A percentile compares a stretch with the other conserved stretches of the same genome.
These are phyloP conservation scores for Azorinus chamasolen DNA, from an alignment of 2,888 invertebrate species.

Conservation along the genomic window DNA sequence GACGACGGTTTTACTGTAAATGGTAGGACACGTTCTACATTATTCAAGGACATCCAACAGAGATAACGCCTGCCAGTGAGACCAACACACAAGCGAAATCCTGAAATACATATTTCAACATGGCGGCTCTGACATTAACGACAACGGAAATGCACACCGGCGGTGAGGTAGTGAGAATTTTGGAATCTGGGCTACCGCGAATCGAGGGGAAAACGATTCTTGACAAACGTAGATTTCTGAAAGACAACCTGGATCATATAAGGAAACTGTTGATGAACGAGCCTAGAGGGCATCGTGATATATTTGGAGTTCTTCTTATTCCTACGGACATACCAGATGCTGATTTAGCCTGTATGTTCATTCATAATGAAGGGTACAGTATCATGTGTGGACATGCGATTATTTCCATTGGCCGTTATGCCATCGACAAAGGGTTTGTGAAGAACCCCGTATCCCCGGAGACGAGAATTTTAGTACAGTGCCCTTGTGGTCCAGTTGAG, in stretches of 20 bases:
- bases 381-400: constrained; percentile 86
- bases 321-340: constrained; percentile 78
- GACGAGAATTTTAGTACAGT: constrained; percentile 83
- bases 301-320: constrained; percentile 86
- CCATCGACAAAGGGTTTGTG: constrained; percentile 77
- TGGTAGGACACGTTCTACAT: too few species aligned
- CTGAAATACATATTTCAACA: too few species aligned
- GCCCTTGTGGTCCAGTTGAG: constrained; percentile 85
- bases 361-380: constrained; percentile 86
- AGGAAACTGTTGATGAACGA: constrained; percentile 85
- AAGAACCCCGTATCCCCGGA: constrained; percentile 72
- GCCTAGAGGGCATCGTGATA: constrained; percentile 86
- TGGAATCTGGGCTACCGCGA: constrained; percentile 82
- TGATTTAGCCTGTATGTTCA: constrained; percentile 84
- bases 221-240: constrained; percentile 80
- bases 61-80: too few species aligned
- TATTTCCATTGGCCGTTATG: constrained; percentile 84
- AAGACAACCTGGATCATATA: constrained; percentile 76
- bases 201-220: constrained; percentile 80
- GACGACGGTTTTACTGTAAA: too few species aligned
- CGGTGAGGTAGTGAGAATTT: constrained; percentile 85
- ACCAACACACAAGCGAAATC: too few species aligned
- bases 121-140: too few species aligned
- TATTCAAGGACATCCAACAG: too few species aligned
- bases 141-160: constrained; percentile 86